Base-by-base conservation (phyloP, 2,113 vertebrate genomes). In the Romanogobio albipinnatus region DNA sequence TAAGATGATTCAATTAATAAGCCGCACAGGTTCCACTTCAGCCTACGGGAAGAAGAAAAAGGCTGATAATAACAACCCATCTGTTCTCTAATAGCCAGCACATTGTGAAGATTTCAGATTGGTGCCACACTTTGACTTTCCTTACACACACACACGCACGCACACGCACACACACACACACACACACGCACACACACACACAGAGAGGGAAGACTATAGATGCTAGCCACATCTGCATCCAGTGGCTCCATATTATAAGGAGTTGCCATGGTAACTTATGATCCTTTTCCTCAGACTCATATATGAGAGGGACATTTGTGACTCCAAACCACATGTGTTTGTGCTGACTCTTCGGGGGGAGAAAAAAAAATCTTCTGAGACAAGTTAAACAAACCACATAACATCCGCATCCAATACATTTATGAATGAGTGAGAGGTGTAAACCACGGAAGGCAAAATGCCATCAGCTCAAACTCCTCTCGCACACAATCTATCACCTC, bases 231-330 rank as follows among this genome's bases (percentile, higher is more conserved):
- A 84, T 81, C 36, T 89, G 80, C 61, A 83, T 83, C 36, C 76
- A 84, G 36, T 74, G 79, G 43, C 73, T 83, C 70, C 53, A 86
- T 66, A 84, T 81, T 47, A 81, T 71, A 36, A 83, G 33, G 47
- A 47, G 86, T 87, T 85, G 61, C 86, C 85, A 88, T 78, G 77
- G 87, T n/a, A 77, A 84, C 81, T 64, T 77, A 76, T 82, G 78
- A 85, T 87, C 62, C 51, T 85, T 71, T 68, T 11, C 15, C 45
- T 71, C 7, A 39, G 49, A 56, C 49, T 49, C 29, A 14, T 33
- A 51, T 33, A 33, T 53, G 2, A 56, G 45, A 62, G 1, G 9
- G 51, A 47, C 22, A 74, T 83, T 56, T 71, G 4, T 71, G 51
- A 61, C 13, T 13, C 2, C 4, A 47, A 49, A 81, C 45, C 49